These are phyloP conservation scores for Vombatus ursinus DNA, from an alignment of 2,113 vertebrate genomes.

Conservation along the genomic window DNA sequence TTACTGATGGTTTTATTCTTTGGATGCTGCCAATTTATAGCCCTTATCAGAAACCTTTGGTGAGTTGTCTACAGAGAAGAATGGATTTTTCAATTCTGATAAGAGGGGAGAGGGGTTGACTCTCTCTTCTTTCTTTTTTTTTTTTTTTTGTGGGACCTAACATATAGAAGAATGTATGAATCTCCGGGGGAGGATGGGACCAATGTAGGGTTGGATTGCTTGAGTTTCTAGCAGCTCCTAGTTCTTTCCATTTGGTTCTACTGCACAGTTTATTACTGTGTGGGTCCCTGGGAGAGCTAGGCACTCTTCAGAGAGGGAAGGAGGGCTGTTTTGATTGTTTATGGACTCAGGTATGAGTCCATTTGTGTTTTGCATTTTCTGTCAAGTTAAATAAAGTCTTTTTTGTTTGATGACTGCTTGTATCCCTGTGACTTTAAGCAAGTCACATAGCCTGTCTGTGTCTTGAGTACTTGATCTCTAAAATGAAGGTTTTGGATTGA, in stretches of 20 bases:
- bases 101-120: background rate
- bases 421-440: conserved; percentile 19
- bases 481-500: background rate
- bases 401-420: background rate
- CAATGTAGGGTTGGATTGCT: background rate
- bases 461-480: conserved; percentile 15
- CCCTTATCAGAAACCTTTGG: conserved; percentile 4
- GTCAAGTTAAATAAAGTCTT: background rate
- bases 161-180: background rate
- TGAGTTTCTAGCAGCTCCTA: background rate
- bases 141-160: background rate
- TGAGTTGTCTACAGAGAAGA: background rate
- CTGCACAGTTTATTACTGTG: background rate
- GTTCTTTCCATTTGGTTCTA: background rate
- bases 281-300: background rate
- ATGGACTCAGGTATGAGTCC: background rate
- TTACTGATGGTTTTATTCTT: background rate
- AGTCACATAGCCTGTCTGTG: background rate
- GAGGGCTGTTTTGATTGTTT: background rate
- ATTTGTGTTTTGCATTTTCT: background rate
- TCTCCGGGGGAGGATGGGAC: background rate
- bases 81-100: background rate
- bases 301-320: background rate
- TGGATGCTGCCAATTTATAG: background rate
- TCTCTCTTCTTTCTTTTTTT: background rate